These are phyloP conservation scores for Micromussa lordhowensis DNA, from an alignment of 92 coral and sea anemone genomes.

Conservation along the genomic window DNA sequence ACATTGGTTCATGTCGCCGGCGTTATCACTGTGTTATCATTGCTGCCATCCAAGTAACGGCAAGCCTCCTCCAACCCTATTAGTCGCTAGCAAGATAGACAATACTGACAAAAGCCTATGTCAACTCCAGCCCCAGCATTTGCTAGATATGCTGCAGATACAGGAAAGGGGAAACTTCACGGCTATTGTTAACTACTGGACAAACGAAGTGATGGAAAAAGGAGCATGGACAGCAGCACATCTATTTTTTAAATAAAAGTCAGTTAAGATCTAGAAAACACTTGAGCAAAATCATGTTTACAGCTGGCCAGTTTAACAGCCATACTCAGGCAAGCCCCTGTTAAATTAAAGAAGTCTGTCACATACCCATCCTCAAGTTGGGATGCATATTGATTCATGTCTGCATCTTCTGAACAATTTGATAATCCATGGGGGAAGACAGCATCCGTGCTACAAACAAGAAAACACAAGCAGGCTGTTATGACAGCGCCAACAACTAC, in stretches of 20 bases:
- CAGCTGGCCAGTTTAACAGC: neutral
- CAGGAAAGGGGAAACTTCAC: no score
- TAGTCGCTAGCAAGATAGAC: no score
- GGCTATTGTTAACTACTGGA: no score
- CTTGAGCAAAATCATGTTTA: neutral
- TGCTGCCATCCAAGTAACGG: no score
- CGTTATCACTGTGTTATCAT: no score
- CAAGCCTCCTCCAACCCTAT: neutral
- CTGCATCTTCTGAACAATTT: conserved; percentile 84
- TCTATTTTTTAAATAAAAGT: no score
- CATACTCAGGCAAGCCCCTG: neutral
- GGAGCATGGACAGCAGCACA: no score
- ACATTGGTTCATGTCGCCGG: neutral
- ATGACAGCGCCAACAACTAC: neutral
- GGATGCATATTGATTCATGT: conserved; percentile 66
- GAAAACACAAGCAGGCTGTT: neutral
- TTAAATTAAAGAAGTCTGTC: neutral
- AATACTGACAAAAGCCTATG: no score
- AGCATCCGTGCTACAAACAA: conserved; percentile 77
- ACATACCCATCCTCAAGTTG: conserved; percentile 81
- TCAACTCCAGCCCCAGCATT: no score
- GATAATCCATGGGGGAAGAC: conserved; percentile 88
- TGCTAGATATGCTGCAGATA: no score
- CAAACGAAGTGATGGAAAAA: no score
- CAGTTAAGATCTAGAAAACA: no score